Conservation (phyloP, 2,888 invertebrate species). For the Prenolepis imparis region DNA sequence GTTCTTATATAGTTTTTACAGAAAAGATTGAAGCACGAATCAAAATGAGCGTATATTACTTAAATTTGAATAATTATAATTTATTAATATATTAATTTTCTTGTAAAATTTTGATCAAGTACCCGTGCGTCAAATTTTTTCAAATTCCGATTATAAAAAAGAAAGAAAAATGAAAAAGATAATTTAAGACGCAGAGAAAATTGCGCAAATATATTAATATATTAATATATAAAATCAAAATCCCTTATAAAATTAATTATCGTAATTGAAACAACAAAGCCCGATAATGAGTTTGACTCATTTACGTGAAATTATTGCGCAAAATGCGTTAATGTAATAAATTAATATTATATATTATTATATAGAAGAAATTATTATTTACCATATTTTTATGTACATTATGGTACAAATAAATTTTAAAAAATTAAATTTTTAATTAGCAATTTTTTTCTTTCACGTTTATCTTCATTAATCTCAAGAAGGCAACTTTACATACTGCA, state of each 20-base stretch:
- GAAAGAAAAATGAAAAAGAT: neutral
- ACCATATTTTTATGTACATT: neutral
- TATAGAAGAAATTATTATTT: slow-evolving; percentile 8
- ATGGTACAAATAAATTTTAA: neutral
- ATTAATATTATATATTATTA: slow-evolving; percentile 7
- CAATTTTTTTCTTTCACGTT: neutral
- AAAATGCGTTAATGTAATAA: slow-evolving; percentile 7
- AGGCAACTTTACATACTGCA: neutral
- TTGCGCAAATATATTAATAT: too few relatives aligned
- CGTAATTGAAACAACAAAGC: slow-evolving; percentile 5
- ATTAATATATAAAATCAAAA: neutral
- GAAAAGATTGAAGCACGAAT: neutral
- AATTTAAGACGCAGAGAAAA: neutral
- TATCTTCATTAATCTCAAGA: neutral
- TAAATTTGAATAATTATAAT: neutral
- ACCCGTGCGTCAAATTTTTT: neutral
- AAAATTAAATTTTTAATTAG: slow-evolving; percentile 24
- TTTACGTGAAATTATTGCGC: slow-evolving; percentile 6
- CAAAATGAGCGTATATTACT: neutral
- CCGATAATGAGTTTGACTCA: neutral
- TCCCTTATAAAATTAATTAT: neutral
- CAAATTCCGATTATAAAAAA: neutral
- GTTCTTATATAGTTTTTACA: neutral
- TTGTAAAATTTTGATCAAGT: neutral
- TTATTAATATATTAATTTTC: neutral